These are phyloP conservation scores for Drosophila littoralis DNA, from an alignment of 1,140 invertebrate species.

Conservation along the genomic window DNA sequence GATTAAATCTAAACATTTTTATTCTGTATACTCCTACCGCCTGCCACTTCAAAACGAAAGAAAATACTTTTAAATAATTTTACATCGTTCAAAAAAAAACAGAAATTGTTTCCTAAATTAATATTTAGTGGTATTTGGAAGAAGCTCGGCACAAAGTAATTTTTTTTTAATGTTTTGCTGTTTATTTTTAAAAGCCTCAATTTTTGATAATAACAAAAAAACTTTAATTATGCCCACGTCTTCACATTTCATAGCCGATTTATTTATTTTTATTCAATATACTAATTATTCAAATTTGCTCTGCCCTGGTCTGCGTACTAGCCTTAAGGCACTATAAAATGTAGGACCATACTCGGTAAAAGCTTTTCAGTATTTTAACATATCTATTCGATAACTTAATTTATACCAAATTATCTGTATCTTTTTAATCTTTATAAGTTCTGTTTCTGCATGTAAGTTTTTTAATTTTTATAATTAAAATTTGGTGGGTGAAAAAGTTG, in stretches of 20 bases:
- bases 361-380: conserved; percentile 25
- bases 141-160: too few relatives aligned
- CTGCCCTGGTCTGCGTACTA: conserved; percentile 9
- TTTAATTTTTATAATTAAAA: conserved; percentile 16
- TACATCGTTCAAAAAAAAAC: too few relatives aligned
- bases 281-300: background rate
- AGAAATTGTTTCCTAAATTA: too few relatives aligned
- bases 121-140: too few relatives aligned
- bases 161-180: too few relatives aligned
- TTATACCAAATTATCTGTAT: conserved; percentile 37
- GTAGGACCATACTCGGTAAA: background rate
- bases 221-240: background rate
- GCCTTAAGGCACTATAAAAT: background rate
- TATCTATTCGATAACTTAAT: conserved; percentile 33
- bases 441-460: conserved; percentile 52
- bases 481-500: conserved; percentile 1
- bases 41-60: too few relatives aligned
- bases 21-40: too few relatives aligned
- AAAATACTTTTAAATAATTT: too few relatives aligned
- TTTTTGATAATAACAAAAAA: too few relatives aligned
- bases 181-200: too few relatives aligned
- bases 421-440: conserved; percentile 40
- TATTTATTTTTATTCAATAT: background rate
- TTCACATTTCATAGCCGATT: background rate
- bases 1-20: too few relatives aligned